phyloP scores from a whole-genome alignment of 2,797 vertebrate genomes.

The Merluccius polli region DNA sequence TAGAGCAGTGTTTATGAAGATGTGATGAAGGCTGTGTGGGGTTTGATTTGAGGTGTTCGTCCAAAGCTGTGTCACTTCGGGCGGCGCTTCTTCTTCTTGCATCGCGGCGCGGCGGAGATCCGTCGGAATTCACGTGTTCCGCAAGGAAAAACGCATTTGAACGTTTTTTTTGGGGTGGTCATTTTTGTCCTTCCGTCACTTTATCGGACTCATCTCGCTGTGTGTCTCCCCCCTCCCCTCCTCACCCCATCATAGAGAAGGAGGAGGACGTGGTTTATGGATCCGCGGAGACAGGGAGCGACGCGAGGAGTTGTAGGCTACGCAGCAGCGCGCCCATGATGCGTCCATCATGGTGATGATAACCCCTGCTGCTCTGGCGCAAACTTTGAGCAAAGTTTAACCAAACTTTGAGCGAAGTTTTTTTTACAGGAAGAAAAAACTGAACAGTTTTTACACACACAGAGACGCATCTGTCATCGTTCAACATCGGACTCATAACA shows the following conservation, averaged over 20 bases:
- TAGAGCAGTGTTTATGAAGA: neutral
- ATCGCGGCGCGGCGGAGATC: too few relatives aligned
- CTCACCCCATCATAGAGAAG: neutral
- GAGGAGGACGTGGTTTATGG: constrained; percentile 59
- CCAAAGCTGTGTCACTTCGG: too few relatives aligned
- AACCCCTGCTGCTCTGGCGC: constrained; percentile 33
- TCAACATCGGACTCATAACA: neutral
- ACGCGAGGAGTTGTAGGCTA: constrained; percentile 50
- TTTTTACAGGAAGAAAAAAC: constrained; percentile 8
- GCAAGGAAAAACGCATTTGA: too few relatives aligned
- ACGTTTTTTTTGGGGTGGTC: too few relatives aligned
- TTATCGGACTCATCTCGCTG: neutral
- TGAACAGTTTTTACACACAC: neutral
- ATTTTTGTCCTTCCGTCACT: too few relatives aligned
- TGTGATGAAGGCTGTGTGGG: too few relatives aligned
- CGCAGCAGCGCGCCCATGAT: constrained; percentile 14
- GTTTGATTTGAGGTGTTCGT: too few relatives aligned
- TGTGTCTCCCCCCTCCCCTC: neutral
- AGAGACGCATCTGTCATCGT: too few relatives aligned
- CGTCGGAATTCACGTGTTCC: too few relatives aligned
- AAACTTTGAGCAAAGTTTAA: constrained; percentile 54
- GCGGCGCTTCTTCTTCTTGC: too few relatives aligned
- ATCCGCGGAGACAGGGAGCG: constrained; percentile 50
- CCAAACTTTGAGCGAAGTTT: constrained; percentile 48
- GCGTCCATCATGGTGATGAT: constrained; percentile 58